Evolutionary conservation across 2,113 vertebrate genomes (phyloP).

Genomic region (human): DNA sequence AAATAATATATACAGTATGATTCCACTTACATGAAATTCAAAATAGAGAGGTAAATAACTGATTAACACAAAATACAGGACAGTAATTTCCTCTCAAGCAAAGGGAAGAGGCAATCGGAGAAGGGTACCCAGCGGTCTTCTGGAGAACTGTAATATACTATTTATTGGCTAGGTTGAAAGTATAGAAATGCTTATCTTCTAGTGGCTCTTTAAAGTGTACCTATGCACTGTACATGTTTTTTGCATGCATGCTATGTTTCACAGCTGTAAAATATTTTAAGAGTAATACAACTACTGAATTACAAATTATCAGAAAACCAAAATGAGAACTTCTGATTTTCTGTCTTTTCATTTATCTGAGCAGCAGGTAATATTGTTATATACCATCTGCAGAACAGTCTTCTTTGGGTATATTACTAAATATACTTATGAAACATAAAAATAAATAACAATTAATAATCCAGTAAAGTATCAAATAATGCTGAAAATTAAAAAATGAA

Average conservation of each 20-base stretch:
- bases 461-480: not conserved
- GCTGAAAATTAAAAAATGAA: not conserved
- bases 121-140: not conserved
- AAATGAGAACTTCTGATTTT: not conserved
- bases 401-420: conserved; percentile 42
- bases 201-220: not conserved
- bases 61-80: not conserved
- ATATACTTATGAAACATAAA: not conserved
- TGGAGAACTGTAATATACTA: not conserved
- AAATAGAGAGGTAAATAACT: not conserved
- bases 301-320: conserved; percentile 21
- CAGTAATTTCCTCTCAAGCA: not conserved
- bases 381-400: not conserved
- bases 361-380: conserved; percentile 29
- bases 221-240: not conserved
- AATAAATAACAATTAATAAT: conserved; percentile 51
- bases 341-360: conserved; percentile 25
- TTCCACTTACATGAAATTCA: not conserved
- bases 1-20: not conserved
- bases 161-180: not conserved
- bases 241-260: not conserved
- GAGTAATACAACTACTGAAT: not conserved
- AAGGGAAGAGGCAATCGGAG: not conserved
- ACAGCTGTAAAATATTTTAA: not conserved
- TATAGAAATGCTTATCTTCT: not conserved